Conservation (phyloP, 2,797 vertebrate species). For the Chloroceryle amazona region DNA sequence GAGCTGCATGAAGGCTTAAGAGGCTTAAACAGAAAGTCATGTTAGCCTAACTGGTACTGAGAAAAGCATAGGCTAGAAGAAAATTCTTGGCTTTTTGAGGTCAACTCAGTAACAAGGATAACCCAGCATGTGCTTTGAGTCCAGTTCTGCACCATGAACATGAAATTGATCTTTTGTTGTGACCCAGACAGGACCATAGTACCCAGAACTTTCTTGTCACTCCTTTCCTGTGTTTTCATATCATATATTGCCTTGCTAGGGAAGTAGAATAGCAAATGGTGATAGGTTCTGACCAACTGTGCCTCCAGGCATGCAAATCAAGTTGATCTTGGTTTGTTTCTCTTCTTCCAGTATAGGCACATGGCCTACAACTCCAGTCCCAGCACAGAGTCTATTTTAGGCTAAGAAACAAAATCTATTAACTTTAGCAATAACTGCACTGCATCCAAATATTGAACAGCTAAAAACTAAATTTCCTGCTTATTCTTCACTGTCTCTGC, state of each 20-base stretch:
- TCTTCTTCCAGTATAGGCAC: background rate
- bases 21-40: background rate
- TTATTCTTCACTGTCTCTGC: background rate
- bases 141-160: background rate
- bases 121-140: background rate
- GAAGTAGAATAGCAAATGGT: background rate
- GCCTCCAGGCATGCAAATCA: background rate
- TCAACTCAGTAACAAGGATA: fast-evolving
- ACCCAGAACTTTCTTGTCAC: background rate
- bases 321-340: background rate
- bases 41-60: background rate
- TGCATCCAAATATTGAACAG: background rate
- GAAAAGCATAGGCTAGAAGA: background rate
- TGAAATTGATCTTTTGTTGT: background rate
- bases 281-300: background rate
- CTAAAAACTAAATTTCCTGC: background rate
- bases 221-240: background rate
- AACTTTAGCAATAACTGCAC: background rate
- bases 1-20: background rate
- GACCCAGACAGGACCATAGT: background rate
- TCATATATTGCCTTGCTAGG: background rate
- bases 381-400: background rate
- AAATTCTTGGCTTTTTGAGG: background rate
- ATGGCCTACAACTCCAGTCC: background rate
- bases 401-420: background rate